These are phyloP conservation scores for Acanthurus lineatus DNA, from an alignment of 2,797 vertebrate species.

Conservation along the genomic window DNA sequence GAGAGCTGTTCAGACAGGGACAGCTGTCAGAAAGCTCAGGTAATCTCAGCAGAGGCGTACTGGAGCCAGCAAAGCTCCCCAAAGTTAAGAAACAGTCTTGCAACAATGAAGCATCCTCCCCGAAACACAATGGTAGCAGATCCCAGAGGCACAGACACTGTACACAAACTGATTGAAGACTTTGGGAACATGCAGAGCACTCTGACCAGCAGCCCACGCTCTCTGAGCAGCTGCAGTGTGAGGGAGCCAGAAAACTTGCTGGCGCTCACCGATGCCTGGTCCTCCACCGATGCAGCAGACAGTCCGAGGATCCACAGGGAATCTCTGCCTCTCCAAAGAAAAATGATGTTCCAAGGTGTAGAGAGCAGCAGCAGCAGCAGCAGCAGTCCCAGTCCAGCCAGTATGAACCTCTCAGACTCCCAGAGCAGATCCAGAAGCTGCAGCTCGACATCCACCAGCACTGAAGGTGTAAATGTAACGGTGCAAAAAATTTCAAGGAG, in stretches of 20 bases:
- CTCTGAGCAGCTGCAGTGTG: constrained; percentile 68
- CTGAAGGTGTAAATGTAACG: constrained; percentile 55
- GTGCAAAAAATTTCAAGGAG: constrained; percentile 46
- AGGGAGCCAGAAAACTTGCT: constrained; percentile 80
- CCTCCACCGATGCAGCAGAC: constrained; percentile 84
- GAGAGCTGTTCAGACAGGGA: constrained; percentile 76
- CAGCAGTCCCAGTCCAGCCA: constrained; percentile 69
- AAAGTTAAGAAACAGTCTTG: constrained; percentile 57
- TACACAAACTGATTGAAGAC: constrained; percentile 56
- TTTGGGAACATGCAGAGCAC: constrained; percentile 57
- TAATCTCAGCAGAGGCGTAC: constrained; percentile 86
- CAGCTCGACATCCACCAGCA: constrained; percentile 57
- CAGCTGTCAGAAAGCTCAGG: constrained; percentile 70
- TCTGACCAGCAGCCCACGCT: constrained; percentile 55
- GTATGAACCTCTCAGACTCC: constrained; percentile 66
- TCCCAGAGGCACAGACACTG: constrained; percentile 40
- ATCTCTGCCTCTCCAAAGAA: constrained; percentile 54
- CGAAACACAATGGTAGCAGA: constrained; percentile 36
- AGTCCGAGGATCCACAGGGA: constrained; percentile 71
- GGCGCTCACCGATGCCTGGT: constrained; percentile 85
- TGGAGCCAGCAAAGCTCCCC: constrained; percentile 81
- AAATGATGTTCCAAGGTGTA: constrained; percentile 47
- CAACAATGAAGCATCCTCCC: constrained; percentile 18
- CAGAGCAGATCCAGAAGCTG: constrained; percentile 46
- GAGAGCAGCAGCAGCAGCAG: constrained; percentile 60